phyloP scores from a whole-genome alignment of 2,888 invertebrate species.

The Athripsodes cinereus region DNA sequence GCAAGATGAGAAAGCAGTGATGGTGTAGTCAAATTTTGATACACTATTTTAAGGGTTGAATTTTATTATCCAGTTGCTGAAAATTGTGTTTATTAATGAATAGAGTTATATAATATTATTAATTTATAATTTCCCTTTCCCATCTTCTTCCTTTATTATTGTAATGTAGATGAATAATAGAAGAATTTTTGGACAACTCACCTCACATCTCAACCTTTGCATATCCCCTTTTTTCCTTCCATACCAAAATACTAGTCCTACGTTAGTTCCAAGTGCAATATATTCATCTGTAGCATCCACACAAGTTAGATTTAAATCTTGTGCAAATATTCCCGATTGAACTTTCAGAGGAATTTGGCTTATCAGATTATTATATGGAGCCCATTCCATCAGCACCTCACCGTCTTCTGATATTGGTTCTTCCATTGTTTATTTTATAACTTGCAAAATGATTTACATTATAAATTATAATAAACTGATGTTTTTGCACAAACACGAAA shows the following conservation, averaged over 20 bases:
- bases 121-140: too few relatives aligned
- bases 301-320: constrained; percentile 71
- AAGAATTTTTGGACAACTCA: constrained; percentile 36
- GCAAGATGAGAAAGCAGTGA: too few relatives aligned
- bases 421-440: constrained; percentile 11
- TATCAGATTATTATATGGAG: constrained; percentile 67
- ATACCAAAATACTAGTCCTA: constrained; percentile 83
- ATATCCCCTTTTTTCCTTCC: constrained; percentile 70
- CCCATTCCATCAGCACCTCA: constrained; percentile 69
- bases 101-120: too few relatives aligned
- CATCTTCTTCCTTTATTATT: too few relatives aligned
- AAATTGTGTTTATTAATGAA: too few relatives aligned
- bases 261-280: constrained; percentile 79
- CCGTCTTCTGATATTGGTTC: constrained; percentile 33
- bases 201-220: constrained; percentile 76
- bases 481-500: too few relatives aligned
- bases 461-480: too few relatives aligned
- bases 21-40: too few relatives aligned
- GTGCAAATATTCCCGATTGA: constrained; percentile 69
- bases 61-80: too few relatives aligned
- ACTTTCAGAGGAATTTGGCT: constrained; percentile 69
- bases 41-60: too few relatives aligned
- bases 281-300: constrained; percentile 77
- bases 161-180: neutral
- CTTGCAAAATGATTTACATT: too few relatives aligned